Evolutionary conservation across 2,797 vertebrate genomes (phyloP).

Genomic region (Setipinna tenuifilis): DNA sequence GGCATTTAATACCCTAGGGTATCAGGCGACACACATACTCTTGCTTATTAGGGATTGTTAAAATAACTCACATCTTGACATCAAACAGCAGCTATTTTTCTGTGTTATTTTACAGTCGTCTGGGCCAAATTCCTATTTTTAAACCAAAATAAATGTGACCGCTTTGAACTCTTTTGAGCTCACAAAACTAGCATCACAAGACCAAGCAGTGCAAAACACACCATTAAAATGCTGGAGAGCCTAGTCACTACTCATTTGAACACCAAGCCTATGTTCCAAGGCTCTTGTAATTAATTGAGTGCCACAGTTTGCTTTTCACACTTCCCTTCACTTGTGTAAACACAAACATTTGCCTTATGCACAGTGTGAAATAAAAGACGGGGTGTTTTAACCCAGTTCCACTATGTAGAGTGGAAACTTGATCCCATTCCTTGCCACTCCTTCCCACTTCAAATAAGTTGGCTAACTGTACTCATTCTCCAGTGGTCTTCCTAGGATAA

Average conservation of each 20-base stretch:
- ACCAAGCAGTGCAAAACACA: neutral
- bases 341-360: neutral
- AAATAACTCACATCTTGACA: neutral
- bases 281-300: neutral
- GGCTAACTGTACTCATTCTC: neutral
- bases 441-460: neutral
- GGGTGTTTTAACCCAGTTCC: conserved; percentile 1
- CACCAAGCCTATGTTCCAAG: neutral
- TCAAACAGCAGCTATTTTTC: neutral
- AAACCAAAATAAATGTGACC: conserved; percentile 1
- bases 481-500: conserved; percentile 19
- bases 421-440: neutral
- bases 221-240: neutral
- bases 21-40: neutral
- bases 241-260: neutral
- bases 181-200: neutral
- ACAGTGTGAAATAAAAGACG: neutral
- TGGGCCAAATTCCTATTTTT: neutral
- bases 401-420: neutral
- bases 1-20: neutral
- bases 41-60: neutral
- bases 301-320: conserved; percentile 1
- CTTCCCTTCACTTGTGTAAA: neutral
- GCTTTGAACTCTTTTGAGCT: conserved; percentile 15
- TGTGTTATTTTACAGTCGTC: neutral